Evolutionary conservation across 2,888 invertebrate genomes (phyloP), one percentile per base, ranked within the genome.

Genomic region (Oxyteleia sp.): DNA sequence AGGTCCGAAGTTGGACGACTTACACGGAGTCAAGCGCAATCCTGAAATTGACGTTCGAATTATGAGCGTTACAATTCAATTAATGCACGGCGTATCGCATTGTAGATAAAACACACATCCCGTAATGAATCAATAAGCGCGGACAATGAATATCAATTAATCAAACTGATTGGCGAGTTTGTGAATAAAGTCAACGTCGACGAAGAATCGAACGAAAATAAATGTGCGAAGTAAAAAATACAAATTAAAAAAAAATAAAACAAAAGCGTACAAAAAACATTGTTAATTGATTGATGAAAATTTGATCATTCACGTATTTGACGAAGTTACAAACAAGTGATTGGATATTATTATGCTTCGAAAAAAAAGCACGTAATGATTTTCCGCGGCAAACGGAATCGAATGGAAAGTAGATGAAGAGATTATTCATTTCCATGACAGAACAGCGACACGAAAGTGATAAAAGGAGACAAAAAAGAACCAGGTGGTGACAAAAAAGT

Each of bases 131-230:
- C 78, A 71, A 78, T 78, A 78, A 78, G 55, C 43, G 43, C 26
- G 23, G 51, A 63, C 78, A 78, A 71, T 71, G 69, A 78, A 78
- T 78, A 78, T 78, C 69, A 78, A 78, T 78, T 69, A 78, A 78
- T 78, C 69, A 78, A 78, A 78, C 53, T 78, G 69, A 78, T 78
- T 78, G 55, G 69, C 47, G 63, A 57, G 53, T 79, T 71, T 78
- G 76, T 68, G 61, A 64, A 23, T 59, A 63, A 75, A 66, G 68
- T 66, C 51, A 8, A 51, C 43, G n/a, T 51, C 3, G 59, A 20
- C 16, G 43, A 51, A 49, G 15, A 26, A 59, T 49, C 0, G 11
- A 26, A 23, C 13, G 43, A 43, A 74, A 59, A 18, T n/a, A 10
- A 66, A 13, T 15, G 35, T n/a, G n/a, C 16, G 41, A 51, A 16